Base-by-base conservation (phyloP, 2,113 vertebrate species). In the Illadopsis cleaveri region DNA sequence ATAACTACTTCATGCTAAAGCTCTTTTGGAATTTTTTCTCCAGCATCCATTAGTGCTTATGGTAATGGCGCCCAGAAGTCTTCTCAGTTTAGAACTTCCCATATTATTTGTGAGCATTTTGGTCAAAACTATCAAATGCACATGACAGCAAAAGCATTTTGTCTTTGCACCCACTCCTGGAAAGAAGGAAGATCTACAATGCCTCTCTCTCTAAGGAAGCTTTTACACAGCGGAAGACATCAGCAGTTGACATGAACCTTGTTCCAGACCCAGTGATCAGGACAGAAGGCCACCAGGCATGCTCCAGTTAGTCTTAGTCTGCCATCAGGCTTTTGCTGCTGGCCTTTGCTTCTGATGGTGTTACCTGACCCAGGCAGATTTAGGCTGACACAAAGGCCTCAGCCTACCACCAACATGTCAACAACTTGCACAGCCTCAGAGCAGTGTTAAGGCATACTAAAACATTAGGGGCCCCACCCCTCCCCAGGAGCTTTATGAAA, bases 141-240 rank as follows among this genome's bases (percentile, higher is more conserved):
- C 5, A 6, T 18, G 42, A 61, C 19, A 20, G 33, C 54, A 85
- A 86, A 31, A 56, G 47, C 2, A 5, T 64, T 87, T 72, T 61
- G 23, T 23, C 57, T 89, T 93, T 40, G 58, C 10, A 51, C 5
- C 8, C 21, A 25, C 54, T 82, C 54, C 37, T 53, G 68, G 50
- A 57, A 84, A 84, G 48, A 76, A 25, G 48, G 7, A 78, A 77
- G 50, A 79, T 15, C 47, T 68, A 27, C 15, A 50, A 35, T 11
- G 10, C 27, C 33, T 23, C 30, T 69, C 44, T 64, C 48, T 62
- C 28, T 64, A 33, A 85, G 12, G 9, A 44, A 48, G 38, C 22
- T 61, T 57, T 54, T 28, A 3, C 0, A 1, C 19, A 85, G 48
- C 2, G 0, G 27, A 35, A 84, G 19, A 23, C 60, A 48, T 28